Evolutionary conservation across 2,113 vertebrate genomes (phyloP), one percentile per base, ranked within the genome.

Genomic region (Symphodus melops): DNA sequence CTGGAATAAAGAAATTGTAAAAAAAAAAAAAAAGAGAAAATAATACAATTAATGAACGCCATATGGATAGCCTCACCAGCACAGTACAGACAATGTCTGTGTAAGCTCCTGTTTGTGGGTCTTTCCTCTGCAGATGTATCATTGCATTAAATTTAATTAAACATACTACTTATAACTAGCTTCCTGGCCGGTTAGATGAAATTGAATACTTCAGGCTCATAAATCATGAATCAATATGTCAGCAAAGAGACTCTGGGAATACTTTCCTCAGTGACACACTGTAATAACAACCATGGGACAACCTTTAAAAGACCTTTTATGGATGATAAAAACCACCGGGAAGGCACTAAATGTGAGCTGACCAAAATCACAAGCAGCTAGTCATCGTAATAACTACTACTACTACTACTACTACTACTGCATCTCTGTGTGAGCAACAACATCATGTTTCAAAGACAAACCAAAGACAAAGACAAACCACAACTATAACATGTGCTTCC

Each of bases 211-310:
- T 44, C 37, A 19, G 74, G 74, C 83, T 91, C 59, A 88, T 90
- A 89, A 92, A 90, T 92, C 85, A 91, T 83, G 54, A 81, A 92
- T 91, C 83, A 73, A 71, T 75, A 87, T 84, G 86, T 92, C 87
- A 87, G 79, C 75, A 83, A 77, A 78, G 77, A 75, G 89, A 74
- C 57, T 75, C 81, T 73, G 37, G 65, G 83, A 90, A 80, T 68
- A 61, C 73, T 85, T 83, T 58, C 55, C 55, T 76, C 63, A 56
- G 55, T 83, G 75, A 64, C 79, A 85, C 9, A 2, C 37, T 65
- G 67, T 71, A 84, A 84, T 54, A 59, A 59, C 12, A 48, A 48
- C 46, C 46, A 48, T 5, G 46, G 46, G 46, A 48, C 17, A 51
- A 81, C 81, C 69, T 82, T 88, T 88, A 76, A 81, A 86, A 83